phyloP scores from a whole-genome alignment of 2,888 invertebrate genomes.

The Girardia tigrina region DNA sequence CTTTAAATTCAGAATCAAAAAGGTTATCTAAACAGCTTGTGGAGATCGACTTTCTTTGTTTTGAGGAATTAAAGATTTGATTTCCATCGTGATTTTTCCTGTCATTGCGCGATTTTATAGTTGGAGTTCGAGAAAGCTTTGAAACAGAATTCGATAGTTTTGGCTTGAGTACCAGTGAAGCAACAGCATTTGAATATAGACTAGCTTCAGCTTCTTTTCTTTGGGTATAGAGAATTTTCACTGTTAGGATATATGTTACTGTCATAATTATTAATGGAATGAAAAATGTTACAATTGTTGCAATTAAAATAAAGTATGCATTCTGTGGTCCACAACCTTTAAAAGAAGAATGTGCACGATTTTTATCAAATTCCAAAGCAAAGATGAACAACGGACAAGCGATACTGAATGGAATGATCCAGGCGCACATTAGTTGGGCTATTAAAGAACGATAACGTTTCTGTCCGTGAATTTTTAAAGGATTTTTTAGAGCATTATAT shows the following conservation, averaged over 20 bases:
- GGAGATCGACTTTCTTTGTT: neutral
- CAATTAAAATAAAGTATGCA: conserved; percentile 39
- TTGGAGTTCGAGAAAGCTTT: neutral
- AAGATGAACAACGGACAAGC: conserved; percentile 40
- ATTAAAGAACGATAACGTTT: conserved; percentile 39
- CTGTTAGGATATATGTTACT: conserved; percentile 40
- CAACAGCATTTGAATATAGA: conserved; percentile 27
- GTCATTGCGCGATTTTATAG: neutral
- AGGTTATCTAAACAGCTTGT: neutral
- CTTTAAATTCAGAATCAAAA: neutral
- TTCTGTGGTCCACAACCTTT: conserved; percentile 41
- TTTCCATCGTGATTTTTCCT: neutral
- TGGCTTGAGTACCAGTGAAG: neutral
- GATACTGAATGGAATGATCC: conserved; percentile 40
- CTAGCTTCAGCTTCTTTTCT: conserved; percentile 33
- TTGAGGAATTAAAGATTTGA: neutral
- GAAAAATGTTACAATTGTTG: conserved; percentile 40
- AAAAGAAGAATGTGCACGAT: conserved; percentile 34
- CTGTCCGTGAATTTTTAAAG: conserved; percentile 39
- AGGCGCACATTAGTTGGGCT: conserved; percentile 39
- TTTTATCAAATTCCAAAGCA: conserved; percentile 34
- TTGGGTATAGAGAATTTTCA: conserved; percentile 38
- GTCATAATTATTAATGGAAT: conserved; percentile 41
- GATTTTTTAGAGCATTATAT: conserved; percentile 39
- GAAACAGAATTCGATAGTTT: neutral